Base-by-base conservation (phyloP, 2,797 vertebrate genomes). In the Coranthus polyacanthus region DNA sequence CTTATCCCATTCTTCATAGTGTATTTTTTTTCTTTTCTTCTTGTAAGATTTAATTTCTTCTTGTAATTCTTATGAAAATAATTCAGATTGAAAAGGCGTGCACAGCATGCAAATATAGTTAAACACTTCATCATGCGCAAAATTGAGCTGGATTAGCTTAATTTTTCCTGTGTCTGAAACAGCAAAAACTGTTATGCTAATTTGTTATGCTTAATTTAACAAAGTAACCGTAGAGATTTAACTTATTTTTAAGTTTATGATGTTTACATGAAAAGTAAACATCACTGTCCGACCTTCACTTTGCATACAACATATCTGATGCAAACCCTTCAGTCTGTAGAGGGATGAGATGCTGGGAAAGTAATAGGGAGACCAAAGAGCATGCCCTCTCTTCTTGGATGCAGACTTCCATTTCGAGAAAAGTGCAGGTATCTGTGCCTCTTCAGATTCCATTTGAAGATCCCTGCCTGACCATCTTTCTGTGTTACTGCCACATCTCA, bases 401-500 rank as follows among this genome's bases (percentile, higher is more conserved):
- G 53, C 69, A 75, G 76, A 73, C 73, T 63, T 85, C 65, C 71
- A 78, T 84, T 88, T 70, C 64, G 72, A 86, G 65, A 59, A 80
- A 85, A 84, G 64, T 80, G 58, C 69, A 57, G 63, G 22, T 55
- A 24, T 57, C 50, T 60, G 47, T 32, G 20, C 78, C 81, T 81
- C 83, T 89, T 87, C 81, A 89, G 67, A 77, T 72, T 87, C 72
- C 75, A 90, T 89, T 88, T 88, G 65, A 78, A 68, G 68, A 38
- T 63, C 72, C 8, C 63, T 44, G 17, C 50, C 76, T 70, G 65
- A 56, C 53, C 42, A 45, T 67, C 46, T 74, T 21, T 5, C 5
- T 11, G 26, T 67, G 62, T 74, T 71, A 75, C 68, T 81, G 72
- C 36, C 46, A 56, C 32, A 49, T 77, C 29, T 80, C 66, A 11